Conservation (phyloP, 2,113 vertebrate genomes). For the Mirounga angustirostris region DNA sequence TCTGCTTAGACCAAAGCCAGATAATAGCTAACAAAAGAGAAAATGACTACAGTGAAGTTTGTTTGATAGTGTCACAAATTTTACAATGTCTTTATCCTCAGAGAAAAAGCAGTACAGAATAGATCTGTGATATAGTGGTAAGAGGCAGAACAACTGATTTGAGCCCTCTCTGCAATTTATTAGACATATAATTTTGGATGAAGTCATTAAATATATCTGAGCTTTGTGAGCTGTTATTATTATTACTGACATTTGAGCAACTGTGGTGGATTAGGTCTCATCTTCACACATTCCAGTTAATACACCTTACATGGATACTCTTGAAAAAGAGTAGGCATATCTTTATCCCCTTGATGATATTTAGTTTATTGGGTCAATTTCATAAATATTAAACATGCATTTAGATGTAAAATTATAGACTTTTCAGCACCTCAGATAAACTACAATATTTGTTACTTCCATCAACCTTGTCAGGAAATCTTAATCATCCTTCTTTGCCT, state of each 20-base stretch:
- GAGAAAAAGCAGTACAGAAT: background rate
- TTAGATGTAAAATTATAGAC: background rate
- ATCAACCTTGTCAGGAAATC: background rate
- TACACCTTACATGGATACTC: background rate
- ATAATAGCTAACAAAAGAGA: constrained; percentile 26
- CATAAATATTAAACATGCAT: background rate
- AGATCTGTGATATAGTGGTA: background rate
- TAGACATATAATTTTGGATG: background rate
- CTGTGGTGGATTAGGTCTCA: background rate
- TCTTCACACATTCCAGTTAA: background rate
- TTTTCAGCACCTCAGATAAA: background rate
- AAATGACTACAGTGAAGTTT: constrained; percentile 34
- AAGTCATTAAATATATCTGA: background rate
- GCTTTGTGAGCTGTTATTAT: background rate
- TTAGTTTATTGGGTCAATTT: background rate
- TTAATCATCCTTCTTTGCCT: background rate
- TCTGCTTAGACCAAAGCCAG: constrained; percentile 25
- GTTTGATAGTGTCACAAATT: background rate
- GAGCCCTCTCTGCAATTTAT: background rate
- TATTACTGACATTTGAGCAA: background rate
- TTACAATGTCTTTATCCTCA: constrained; percentile 2
- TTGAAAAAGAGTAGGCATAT: background rate
- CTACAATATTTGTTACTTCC: background rate
- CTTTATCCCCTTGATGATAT: background rate
- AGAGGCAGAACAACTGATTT: background rate